Percentiles rank a stretch among this genome's conserved stretches.
Conservation (phyloP, 2,888 invertebrate species). For the Idaea biselata region DNA sequence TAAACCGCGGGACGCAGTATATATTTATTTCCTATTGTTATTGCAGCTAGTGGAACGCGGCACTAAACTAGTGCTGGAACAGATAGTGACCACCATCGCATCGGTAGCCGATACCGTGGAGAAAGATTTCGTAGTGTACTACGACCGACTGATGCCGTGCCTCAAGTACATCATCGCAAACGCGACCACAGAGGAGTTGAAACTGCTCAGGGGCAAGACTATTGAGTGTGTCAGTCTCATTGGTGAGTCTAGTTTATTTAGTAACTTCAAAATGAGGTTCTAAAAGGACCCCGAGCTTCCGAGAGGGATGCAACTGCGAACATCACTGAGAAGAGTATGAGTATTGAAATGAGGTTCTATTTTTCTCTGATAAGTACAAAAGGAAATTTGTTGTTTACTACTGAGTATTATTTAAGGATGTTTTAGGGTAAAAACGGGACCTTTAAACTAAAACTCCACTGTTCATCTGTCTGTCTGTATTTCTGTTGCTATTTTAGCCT, state of each 20-base stretch:
- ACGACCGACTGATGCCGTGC: conserved; percentile 95
- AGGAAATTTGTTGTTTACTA: no score
- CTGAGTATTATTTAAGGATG: no score
- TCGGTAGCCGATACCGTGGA: conserved; percentile 99
- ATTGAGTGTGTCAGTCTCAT: conserved; percentile 99
- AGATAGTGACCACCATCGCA: conserved; percentile 98
- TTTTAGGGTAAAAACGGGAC: no score
- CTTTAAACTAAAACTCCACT: no score
- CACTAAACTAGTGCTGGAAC: conserved; percentile 97
- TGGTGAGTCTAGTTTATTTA: conserved; percentile 75
- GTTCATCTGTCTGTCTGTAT: no score
- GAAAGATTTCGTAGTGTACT: conserved; percentile 96
- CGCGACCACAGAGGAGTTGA: conserved; percentile 92
- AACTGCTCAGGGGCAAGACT: conserved; percentile 97
- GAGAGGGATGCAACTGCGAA: no score
- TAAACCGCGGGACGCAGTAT: neutral
- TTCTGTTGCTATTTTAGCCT: no score
- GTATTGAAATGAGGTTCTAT: no score
- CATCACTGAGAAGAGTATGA: no score
- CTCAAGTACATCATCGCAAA: conserved; percentile 98
- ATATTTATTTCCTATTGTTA: conserved; percentile 1
- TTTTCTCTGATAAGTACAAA: no score
- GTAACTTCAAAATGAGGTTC: no score
- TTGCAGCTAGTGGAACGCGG: conserved; percentile 92
- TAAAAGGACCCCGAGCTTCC: no score